Base-by-base conservation (phyloP, 2,888 invertebrate species). In the Zootermopsis nevadensis region DNA sequence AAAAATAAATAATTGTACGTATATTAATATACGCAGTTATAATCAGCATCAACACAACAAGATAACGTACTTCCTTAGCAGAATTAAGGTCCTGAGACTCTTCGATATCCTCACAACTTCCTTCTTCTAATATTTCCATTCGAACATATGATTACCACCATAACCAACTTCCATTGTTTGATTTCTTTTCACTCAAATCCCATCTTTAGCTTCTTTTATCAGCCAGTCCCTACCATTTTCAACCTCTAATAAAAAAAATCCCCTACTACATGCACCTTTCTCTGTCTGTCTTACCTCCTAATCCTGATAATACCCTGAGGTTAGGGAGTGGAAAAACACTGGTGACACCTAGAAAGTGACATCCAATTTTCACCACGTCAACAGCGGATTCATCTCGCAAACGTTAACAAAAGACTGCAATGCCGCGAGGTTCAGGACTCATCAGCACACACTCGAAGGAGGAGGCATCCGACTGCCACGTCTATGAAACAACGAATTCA, bases 341-440 rank as follows among this genome's bases (percentile, higher is more conserved):
- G 88, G 88, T 89, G 90, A 89, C 90, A 89, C 89, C 89, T 89
- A 89, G 89, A 53, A 89, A 89, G 89, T 89, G 90, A 89, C 89
- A 89, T 90, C 89, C 89, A 90, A 90, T 90, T 90, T 90, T 89
- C 89, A 89, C 88, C 87, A 87, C 89, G 89, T 90, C 90, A 89
- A 89, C 33, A 80, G 72, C 79, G 74, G 76, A 72, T 80, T 77
- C 77, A 77, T 77, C 38, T 42, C 77, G 35, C 69, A 67, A 38
- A 19, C 81, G 74, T 53, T 77, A 84, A 85, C 85, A 84, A 85
- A 85, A 85, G 85, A 82, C 82, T 74, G 85, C 81, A 60, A 55
- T n/a, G 74, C 67, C 76, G 30, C 83, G 27, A 42, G 67, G 31
- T 48, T 30, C 53, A 33, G 55, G 55, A 77, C 31, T 77, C 77